Base-by-base conservation (phyloP, 92 coral and sea anemone species). In the Parazoanthus darwini region DNA sequence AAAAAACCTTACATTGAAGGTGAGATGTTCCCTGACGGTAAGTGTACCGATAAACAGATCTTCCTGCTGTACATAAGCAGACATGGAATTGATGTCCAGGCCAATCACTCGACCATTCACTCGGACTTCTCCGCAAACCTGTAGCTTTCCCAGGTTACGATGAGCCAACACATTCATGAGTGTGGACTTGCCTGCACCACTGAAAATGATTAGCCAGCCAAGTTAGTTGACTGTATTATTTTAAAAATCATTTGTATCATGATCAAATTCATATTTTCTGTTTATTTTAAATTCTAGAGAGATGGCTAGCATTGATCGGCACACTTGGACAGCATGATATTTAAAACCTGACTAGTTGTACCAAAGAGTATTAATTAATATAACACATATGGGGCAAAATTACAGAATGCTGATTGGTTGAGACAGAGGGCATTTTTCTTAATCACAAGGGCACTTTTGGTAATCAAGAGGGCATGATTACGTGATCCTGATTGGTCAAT, bases 111-210 rank as follows among this genome's bases (percentile, higher is more conserved):
- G 85, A 25, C 89, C 91, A 75, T 96, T 96, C 68, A 96, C 90
- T 78, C 36, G 86, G 0, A 96, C 97, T 25, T 89, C 86, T 44
- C 98, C 99, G n/a, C 91, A 74, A 0, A 96, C 99, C 54, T 96
- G 92, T 81, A 96, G 83, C 82, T 74, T 91, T 44, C 92, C 90
- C 77, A 95, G 92, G 90, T 96, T 95, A 70, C 98, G 99, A 88
- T 95, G 98, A 22, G 98, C 96, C 74, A 96, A 75, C 51, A 96
- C 97, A 74, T 96, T 96, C 98, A 96, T 92, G 56, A 96, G 89
- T 33, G 98, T 94, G 10, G 98, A 90, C 87, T 94, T 96, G 39
- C 98, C 98, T 1, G 98, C 98, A n/a, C 99, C 97, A 88, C 99
- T 96, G 77, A 65, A 75, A 79, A 79, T 26, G 37, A 29, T 2